Base-by-base conservation (phyloP, 2,113 vertebrate species). In the Cepphus grylle region DNA sequence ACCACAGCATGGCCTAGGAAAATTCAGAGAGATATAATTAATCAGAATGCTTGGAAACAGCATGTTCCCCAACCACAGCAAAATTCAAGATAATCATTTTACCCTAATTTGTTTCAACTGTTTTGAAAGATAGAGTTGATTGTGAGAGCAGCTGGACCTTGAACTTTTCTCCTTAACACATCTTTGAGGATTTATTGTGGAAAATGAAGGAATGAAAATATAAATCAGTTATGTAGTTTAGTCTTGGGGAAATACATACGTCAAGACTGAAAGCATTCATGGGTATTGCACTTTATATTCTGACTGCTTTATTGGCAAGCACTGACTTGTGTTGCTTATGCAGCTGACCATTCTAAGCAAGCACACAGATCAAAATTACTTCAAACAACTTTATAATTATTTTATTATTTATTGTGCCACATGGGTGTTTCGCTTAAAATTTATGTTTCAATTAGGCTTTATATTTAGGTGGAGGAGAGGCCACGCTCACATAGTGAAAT, bases 21-120 rank as follows among this genome's bases (percentile, higher is more conserved):
- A 90, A 87, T 96, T 96, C 92, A 96, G 86, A 97, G 77, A 63
- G 50, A 86, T 23, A 11, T 90, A 96, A 97, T 97, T 97, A 97
- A 95, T 91, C 30, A 18, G 25, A 95, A 88, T 89, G 80, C 40
- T 55, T 96, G 81, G 74, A 92, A 97, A 86, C 88, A 97, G 89
- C 95, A 90, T 74, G 91, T 34, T 93, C 74, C 19, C 77, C 38
- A 95, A 38, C 56, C 49, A 83, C 56, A 77, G 73, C 63, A 85
- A 95, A 97, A 97, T 81, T 88, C 52, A 84, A 70, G n/a, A 42
- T 94, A 93, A 97, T 94, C 2, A 93, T 92, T 97, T 96, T 88
- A 79, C 52, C 43, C 86, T 94, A 65, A 83, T 94, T 94, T 97
- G 23, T 88, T 96, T 87, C 95, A 96, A 95, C 59, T 88, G 61